phyloP scores from a whole-genome alignment of 1,140 invertebrate genomes.

The Drosophila sturtevanti region DNA sequence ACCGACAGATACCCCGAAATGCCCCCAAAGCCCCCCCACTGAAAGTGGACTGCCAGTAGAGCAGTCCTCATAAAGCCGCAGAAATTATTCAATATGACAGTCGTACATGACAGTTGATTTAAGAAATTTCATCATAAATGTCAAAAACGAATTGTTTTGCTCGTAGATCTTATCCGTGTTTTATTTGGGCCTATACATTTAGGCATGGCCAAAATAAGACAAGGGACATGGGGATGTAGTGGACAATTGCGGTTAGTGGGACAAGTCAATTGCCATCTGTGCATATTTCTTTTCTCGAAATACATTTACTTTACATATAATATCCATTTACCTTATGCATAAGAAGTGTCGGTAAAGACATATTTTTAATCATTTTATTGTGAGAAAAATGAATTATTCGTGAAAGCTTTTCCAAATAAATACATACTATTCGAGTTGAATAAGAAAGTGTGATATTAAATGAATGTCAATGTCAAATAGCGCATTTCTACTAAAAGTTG shows the following conservation, averaged over 20 bases:
- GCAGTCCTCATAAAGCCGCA: conserved; percentile 43
- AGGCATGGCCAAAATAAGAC: not conserved
- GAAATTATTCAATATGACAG: conserved; percentile 80
- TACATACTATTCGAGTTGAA: no score
- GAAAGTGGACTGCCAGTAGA: conserved; percentile 4
- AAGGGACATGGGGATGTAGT: not conserved
- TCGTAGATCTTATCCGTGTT: conserved; percentile 77
- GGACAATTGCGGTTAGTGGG: conserved; percentile 50
- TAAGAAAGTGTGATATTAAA: no score
- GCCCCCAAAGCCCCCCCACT: no score
- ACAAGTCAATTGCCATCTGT: conserved; percentile 34
- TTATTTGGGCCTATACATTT: conserved; percentile 17
- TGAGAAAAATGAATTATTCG: not conserved
- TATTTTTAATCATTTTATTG: conserved; percentile 28
- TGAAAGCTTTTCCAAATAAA: not conserved
- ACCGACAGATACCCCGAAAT: conserved; percentile 5
- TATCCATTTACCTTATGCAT: conserved; percentile 42
- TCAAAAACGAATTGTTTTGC: conserved; percentile 70
- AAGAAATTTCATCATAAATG: conserved; percentile 80
- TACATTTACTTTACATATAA: conserved; percentile 46
- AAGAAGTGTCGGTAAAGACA: conserved; percentile 50
- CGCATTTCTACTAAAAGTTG: no score
- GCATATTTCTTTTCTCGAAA: conserved; percentile 50
- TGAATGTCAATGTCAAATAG: no score
- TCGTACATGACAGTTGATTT: conserved; percentile 78